Evolutionary conservation across 1,140 invertebrate species (phyloP).

Genomic region (Meteorus sp.): DNA sequence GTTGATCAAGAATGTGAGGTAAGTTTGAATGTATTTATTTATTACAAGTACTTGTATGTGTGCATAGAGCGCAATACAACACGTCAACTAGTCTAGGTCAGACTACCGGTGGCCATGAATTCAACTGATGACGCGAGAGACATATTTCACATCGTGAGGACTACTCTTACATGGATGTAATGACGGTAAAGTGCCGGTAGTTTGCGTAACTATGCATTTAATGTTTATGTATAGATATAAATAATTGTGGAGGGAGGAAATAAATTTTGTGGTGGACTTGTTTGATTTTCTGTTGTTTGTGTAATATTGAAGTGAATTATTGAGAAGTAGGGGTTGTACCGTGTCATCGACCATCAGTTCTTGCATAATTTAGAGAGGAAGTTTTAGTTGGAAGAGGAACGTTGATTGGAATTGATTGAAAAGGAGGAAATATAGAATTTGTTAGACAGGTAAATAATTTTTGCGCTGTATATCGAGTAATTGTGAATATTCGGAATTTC

Average conservation of each 20-base stretch:
- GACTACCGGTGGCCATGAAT: conserved; percentile 37
- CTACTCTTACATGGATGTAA: conserved; percentile 8
- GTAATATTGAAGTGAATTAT: too few species aligned
- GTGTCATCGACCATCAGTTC: too few species aligned
- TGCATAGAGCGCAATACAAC: not conserved
- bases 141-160: not conserved
- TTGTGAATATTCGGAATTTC: too few species aligned
- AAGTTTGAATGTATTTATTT: not conserved
- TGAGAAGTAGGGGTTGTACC: too few species aligned
- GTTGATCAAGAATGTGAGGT: conserved; percentile 50
- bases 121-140: not conserved
- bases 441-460: too few species aligned
- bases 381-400: too few species aligned
- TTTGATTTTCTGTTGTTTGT: too few species aligned
- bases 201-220: conserved; percentile 9
- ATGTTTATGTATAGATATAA: not conserved
- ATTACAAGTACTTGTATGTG: not conserved
- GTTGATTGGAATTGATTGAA: too few species aligned
- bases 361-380: too few species aligned
- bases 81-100: not conserved
- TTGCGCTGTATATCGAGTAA: too few species aligned
- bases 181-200: not conserved
- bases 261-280: too few species aligned
- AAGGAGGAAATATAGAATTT: too few species aligned
- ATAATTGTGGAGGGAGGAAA: not conserved